Evolutionary conservation across 2,888 invertebrate genomes (phyloP).

Genomic region (Agelastica alni): DNA sequence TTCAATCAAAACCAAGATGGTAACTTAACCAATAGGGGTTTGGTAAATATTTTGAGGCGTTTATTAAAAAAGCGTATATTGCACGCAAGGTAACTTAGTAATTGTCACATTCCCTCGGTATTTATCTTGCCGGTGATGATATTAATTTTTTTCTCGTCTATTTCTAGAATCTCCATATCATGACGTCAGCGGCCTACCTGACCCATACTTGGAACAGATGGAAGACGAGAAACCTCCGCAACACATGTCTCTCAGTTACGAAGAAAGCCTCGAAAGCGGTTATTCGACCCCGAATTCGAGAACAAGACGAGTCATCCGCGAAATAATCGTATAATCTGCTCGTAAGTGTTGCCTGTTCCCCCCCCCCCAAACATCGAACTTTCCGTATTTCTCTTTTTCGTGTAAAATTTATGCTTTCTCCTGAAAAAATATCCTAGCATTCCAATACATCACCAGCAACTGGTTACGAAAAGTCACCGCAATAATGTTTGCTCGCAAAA

Average conservation of each 20-base stretch:
- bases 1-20: too few species aligned
- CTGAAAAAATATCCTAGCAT: too few species aligned
- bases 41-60: too few species aligned
- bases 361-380: slow-evolving; percentile 5
- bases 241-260: slow-evolving; percentile 87
- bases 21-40: too few species aligned
- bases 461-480: too few species aligned
- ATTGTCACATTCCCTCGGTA: too few species aligned
- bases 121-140: too few species aligned
- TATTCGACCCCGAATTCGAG: slow-evolving; percentile 94
- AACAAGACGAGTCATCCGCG: slow-evolving; percentile 88
- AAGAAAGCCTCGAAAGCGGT: slow-evolving; percentile 91
- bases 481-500: too few species aligned
- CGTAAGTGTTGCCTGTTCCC: slow-evolving; percentile 7
- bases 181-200: slow-evolving; percentile 90
- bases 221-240: slow-evolving; percentile 84
- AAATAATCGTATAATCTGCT: slow-evolving; percentile 81
- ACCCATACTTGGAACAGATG: slow-evolving; percentile 82
- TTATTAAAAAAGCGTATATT: too few species aligned
- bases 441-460: too few species aligned
- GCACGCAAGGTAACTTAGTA: too few species aligned
- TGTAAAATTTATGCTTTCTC: background rate
- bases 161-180: slow-evolving; percentile 86
- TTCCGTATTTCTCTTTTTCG: slow-evolving; percentile 4
- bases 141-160: too few species aligned